Evolutionary conservation across 2,113 vertebrate species (phyloP).

Genomic region (Petaurus breviceps): DNA sequence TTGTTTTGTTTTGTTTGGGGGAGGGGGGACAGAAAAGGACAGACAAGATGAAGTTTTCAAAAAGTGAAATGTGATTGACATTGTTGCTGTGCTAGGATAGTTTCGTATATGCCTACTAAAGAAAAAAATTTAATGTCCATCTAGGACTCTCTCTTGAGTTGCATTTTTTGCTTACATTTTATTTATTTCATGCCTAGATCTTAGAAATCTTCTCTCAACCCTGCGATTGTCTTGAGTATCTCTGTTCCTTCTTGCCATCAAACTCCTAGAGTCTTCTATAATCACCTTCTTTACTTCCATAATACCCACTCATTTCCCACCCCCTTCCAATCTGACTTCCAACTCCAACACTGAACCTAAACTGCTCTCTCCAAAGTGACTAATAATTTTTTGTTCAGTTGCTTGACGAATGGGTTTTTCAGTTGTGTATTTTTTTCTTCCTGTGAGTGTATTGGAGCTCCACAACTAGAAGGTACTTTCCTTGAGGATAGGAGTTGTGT

Average conservation of each 20-base stretch:
- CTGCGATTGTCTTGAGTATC: neutral
- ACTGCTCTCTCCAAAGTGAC: neutral
- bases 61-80: neutral
- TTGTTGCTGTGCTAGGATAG: neutral
- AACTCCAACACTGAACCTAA: neutral
- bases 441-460: neutral
- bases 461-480: neutral
- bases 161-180: neutral
- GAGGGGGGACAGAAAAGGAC: neutral
- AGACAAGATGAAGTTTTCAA: constrained; percentile 24
- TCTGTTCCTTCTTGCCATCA: neutral
- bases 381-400: neutral
- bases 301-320: neutral
- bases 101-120: neutral
- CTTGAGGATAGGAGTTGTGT: neutral
- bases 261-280: neutral
- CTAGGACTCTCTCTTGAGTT: neutral
- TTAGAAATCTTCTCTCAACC: neutral
- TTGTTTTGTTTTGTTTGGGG: neutral
- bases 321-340: neutral
- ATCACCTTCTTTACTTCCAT: neutral
- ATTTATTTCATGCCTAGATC: neutral
- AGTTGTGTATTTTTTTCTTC: neutral
- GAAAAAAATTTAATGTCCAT: neutral
- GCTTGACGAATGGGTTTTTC: neutral